phyloP scores from a whole-genome alignment of 2,888 invertebrate genomes.

The Pristionchus entomophagus region DNA sequence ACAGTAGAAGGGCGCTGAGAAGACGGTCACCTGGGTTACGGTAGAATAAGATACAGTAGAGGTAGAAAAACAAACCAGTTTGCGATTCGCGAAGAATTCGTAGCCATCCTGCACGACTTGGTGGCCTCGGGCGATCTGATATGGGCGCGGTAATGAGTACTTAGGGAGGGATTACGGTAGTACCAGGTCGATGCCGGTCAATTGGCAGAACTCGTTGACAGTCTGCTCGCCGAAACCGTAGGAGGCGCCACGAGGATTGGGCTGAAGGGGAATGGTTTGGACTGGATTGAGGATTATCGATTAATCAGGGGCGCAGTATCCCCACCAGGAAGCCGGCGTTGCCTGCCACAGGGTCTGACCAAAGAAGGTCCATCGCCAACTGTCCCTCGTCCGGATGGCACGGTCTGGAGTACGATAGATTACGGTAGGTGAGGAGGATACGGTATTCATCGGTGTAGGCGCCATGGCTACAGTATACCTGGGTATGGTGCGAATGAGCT shows the following conservation, averaged over 20 bases:
- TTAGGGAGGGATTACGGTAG: neutral
- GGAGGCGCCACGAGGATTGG: constrained; percentile 78
- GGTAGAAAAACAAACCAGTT: constrained; percentile 49
- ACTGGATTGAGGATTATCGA: neutral
- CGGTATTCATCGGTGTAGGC: too few species aligned
- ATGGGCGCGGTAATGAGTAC: neutral
- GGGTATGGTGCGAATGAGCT: constrained; percentile 47
- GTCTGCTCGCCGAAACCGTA: constrained; percentile 80
- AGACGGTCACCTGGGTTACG: constrained; percentile 56
- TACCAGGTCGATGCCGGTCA: constrained; percentile 78
- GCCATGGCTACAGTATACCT: neutral
- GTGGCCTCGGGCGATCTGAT: constrained; percentile 79
- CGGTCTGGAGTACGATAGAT: constrained; percentile 48
- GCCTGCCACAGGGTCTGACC: constrained; percentile 55
- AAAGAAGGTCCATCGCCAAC: constrained; percentile 60
- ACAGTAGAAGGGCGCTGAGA: constrained; percentile 65
- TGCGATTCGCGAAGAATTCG: constrained; percentile 55
- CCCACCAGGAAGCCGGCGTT: constrained; percentile 49
- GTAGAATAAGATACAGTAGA: neutral
- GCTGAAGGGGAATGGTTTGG: constrained; percentile 40
- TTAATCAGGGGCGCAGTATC: neutral
- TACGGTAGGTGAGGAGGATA: neutral
- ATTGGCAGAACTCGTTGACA: constrained; percentile 78
- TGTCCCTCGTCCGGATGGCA: constrained; percentile 49
- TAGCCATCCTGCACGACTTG: constrained; percentile 76